These are phyloP conservation scores for Andrena praecox DNA, from an alignment of 2,888 invertebrate genomes.

Conservation along the genomic window DNA sequence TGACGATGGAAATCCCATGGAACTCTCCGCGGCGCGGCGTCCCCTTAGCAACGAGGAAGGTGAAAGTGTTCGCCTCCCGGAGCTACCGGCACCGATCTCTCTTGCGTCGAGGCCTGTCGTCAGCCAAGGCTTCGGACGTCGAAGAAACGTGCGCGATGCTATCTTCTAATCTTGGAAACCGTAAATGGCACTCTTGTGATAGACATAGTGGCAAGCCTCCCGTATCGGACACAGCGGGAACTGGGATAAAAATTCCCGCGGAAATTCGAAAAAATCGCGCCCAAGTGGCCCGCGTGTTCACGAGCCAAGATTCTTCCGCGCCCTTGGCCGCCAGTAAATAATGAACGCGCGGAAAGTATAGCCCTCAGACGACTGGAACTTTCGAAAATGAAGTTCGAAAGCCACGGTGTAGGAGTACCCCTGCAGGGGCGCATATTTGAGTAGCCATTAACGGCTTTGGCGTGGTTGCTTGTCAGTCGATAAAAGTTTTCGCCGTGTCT, in stretches of 20 bases:
- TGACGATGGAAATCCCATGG: slow-evolving; percentile 52
- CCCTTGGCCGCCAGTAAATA: slow-evolving; percentile 67
- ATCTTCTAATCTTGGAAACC: no score
- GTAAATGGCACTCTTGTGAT: no score
- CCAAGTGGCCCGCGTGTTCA: background rate
- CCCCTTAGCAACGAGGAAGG: slow-evolving; percentile 10
- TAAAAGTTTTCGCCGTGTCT: slow-evolving; percentile 71
- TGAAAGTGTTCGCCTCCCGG: slow-evolving; percentile 13
- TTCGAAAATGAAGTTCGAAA: slow-evolving; percentile 78
- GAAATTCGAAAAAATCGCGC: background rate
- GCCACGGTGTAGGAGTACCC: slow-evolving; percentile 67
- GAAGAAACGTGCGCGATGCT: no score
- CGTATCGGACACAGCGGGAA: background rate
- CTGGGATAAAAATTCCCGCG: background rate
- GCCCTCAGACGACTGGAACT: slow-evolving; percentile 69
- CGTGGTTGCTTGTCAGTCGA: slow-evolving; percentile 77
- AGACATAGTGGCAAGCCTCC: background rate
- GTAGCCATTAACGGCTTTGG: slow-evolving; percentile 81
- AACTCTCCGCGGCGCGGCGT: background rate
- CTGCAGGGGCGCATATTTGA: slow-evolving; percentile 76
- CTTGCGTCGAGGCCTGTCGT: no score
- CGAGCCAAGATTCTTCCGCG: slow-evolving; percentile 48
- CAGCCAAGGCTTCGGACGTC: no score
- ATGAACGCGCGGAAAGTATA: slow-evolving; percentile 70
- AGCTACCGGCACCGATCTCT: no score